Base-by-base conservation (phyloP, 1,140 invertebrate genomes). In the Metaphire vulgaris region DNA sequence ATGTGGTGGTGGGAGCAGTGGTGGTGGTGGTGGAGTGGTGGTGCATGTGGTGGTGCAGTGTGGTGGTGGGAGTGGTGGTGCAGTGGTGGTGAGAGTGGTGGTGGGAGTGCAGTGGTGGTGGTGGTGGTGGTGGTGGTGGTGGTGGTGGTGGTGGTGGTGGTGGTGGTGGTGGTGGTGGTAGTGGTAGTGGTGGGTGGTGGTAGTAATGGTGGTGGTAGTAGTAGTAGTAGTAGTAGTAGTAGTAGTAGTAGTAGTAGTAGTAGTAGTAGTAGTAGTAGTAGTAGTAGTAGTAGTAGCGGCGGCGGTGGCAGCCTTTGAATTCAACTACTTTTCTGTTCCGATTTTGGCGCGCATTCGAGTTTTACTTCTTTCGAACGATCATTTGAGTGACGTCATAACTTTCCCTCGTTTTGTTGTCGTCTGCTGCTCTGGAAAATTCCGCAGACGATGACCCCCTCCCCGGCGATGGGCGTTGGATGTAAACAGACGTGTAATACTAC, bases 261-360 rank as follows among this genome's bases (percentile, higher is more conserved):
- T 56, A 56, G 41, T 56, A 56, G 41, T 56, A 56, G 41, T 56
- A 56, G 41, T 56, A 56, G 41, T 56, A 56, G 41, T 56, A 56
- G 41, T 56, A 56, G 21, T 56, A 56, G 41, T 56, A 56, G 41
- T 56, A 56, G 41, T 56, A 56, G 41, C 21, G 21, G 41, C 21
- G 21, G 41, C 21, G 21, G 41, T 56, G 21, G 41, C 21, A 56
- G 41, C n/a, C n/a, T n/a, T n/a, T 56, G 21, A 56, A n/a, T n/a
- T n/a, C n/a, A n/a, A n/a, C n/a, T n/a, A n/a, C n/a, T n/a, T n/a
- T n/a, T n/a, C n/a, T n/a, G n/a, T n/a, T n/a, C n/a, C n/a, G n/a
- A n/a, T n/a, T n/a, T n/a, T n/a, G n/a, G n/a, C n/a, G n/a, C n/a
- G n/a, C n/a, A n/a, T n/a, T n/a, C n/a, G n/a, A n/a, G n/a, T n/a